phyloP scores from a whole-genome alignment of 2,888 invertebrate species.

The Lasioglossum calceatum region DNA sequence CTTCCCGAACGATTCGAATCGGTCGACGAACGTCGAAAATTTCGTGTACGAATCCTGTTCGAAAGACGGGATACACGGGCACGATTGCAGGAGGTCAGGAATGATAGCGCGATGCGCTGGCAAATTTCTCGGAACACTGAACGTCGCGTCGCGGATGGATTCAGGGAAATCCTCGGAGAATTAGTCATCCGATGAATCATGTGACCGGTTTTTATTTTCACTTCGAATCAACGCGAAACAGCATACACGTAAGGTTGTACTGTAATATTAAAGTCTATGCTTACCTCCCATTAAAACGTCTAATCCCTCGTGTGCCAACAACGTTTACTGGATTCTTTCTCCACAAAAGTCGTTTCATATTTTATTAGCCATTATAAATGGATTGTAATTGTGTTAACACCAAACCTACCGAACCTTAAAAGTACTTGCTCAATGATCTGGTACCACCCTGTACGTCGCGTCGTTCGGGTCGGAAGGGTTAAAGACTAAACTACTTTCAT shows the following conservation, averaged over 20 bases:
- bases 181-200: constrained; percentile 55
- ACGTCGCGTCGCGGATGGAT: constrained; percentile 43
- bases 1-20: background rate
- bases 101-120: constrained; percentile 54
- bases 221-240: background rate
- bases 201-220: constrained; percentile 27
- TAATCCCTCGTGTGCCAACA: too few species aligned
- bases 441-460: too few species aligned
- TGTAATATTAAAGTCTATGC: too few species aligned
- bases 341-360: too few species aligned
- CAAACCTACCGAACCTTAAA: too few species aligned
- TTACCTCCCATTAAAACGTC: too few species aligned
- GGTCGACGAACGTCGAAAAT: background rate
- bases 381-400: too few species aligned
- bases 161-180: constrained; percentile 53
- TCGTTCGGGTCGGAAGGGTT: too few species aligned
- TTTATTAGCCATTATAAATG: too few species aligned
- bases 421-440: too few species aligned
- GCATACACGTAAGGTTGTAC: background rate
- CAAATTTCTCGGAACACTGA: constrained; percentile 57
- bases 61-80: constrained; percentile 30
- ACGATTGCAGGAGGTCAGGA: constrained; percentile 35
- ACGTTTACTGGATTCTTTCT: too few species aligned
- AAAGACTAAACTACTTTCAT: too few species aligned
- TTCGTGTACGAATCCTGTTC: constrained; percentile 21